Percentiles rank a stretch among this genome's conserved stretches.
These are phyloP conservation scores for Actinemys pallida DNA, from an alignment of 2,113 vertebrate genomes.

Conservation along the genomic window DNA sequence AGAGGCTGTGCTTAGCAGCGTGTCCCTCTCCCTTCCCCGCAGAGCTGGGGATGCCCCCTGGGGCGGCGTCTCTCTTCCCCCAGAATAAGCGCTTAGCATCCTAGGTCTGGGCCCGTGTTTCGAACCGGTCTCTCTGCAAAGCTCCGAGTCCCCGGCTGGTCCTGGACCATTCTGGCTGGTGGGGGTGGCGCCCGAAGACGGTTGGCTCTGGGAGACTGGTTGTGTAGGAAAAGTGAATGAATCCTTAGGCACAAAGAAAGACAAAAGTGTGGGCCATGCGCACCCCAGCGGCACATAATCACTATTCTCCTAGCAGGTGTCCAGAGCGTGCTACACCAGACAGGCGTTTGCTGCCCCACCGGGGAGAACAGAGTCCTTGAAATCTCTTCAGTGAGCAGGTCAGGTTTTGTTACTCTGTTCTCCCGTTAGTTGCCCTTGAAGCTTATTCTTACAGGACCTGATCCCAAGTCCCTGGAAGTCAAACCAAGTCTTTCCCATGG, in stretches of 20 bases:
- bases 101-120: neutral
- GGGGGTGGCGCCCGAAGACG: neutral
- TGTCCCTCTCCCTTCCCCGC: neutral
- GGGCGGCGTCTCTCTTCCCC: neutral
- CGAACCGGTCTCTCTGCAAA: neutral
- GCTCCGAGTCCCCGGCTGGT: neutral
- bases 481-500: neutral
- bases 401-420: neutral
- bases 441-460: neutral
- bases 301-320: neutral
- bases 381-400: neutral
- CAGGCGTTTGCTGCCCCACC: no score
- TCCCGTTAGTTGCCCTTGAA: neutral
- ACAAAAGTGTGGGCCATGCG: neutral
- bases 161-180: neutral
- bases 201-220: neutral
- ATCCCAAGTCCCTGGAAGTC: neutral
- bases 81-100: neutral
- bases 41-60: no score
- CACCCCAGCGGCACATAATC: neutral
- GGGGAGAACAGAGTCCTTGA: no score
- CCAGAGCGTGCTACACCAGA: no score
- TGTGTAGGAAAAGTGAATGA: neutral
- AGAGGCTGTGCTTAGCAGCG: no score
- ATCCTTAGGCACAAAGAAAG: neutral